Percentiles rank a stretch among this genome's conserved stretches.
These are phyloP conservation scores for Diaperis boleti DNA, from an alignment of 2,888 invertebrate species.

Conservation along the genomic window DNA sequence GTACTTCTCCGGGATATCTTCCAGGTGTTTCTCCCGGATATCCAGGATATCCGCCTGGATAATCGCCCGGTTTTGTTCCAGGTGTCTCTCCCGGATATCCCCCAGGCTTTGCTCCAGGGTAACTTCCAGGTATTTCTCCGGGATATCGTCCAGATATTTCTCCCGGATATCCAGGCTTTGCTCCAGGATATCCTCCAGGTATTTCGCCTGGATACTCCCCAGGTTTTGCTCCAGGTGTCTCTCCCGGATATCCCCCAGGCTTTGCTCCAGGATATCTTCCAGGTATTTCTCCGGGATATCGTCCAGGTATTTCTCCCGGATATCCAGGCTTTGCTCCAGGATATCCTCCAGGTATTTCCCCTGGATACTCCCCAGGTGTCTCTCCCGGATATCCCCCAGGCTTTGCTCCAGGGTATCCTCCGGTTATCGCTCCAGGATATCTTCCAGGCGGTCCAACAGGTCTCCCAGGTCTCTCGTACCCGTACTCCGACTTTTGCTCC, in stretches of 20 bases:
- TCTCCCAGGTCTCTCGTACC: slow-evolving; percentile 32
- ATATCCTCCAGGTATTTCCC: slow-evolving; percentile 40
- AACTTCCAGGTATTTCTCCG: slow-evolving; percentile 15
- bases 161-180: slow-evolving; percentile 16
- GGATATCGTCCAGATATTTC: slow-evolving; percentile 38
- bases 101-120: slow-evolving; percentile 9
- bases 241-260: not conserved
- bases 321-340: slow-evolving; percentile 33
- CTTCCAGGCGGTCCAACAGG: not conserved
- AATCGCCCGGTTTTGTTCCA: slow-evolving; percentile 28
- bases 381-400: slow-evolving; percentile 32
- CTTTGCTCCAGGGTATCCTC: not conserved
- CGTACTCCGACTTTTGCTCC: slow-evolving; percentile 51
- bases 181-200: slow-evolving; percentile 35
- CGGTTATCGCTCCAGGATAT: too few relatives aligned
- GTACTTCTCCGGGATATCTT: too few relatives aligned
- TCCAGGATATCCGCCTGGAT: slow-evolving; percentile 5
- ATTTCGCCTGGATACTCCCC: slow-evolving; percentile 4
- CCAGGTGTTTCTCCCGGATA: not conserved
- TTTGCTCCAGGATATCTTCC: not conserved
- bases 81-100: slow-evolving; percentile 14
- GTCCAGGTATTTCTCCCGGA: slow-evolving; percentile 26
- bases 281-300: slow-evolving; percentile 34
- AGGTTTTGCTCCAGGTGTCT: slow-evolving; percentile 34
- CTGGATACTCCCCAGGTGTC: slow-evolving; percentile 16